Evolutionary conservation across 2,888 invertebrate species (phyloP), one percentile per base, ranked within the genome.

Genomic region (Gymnoscelis rufifasciata): DNA sequence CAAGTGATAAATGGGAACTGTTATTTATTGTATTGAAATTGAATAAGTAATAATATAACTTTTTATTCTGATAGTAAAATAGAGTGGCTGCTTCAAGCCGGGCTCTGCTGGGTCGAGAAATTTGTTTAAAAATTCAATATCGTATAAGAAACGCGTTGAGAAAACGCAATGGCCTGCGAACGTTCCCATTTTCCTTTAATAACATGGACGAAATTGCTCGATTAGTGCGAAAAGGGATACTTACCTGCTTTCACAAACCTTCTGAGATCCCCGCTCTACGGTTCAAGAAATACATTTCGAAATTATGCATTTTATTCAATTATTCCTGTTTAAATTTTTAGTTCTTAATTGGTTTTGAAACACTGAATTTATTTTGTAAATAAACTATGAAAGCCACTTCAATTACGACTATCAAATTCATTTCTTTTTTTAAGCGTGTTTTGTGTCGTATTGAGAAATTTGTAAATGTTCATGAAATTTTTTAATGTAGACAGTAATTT

Each of bases 71-170:
- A 19, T 19, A 19, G 19, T 79, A 77, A 70, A 76, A 75, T 75
- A 78, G 81, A 83, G 73, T 73, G 73, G 74, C 70, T 67, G 68
- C 65, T 56, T 55, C 63, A 64, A 66, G 60, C 59, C 60, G 54
- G 63, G 64, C 62, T 66, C 70, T 66, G 75, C n/a, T n/a, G n/a
- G 77, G 75, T 71, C 80, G 78, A 81, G 81, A 81, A 82, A 82
- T 78, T 81, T 83, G 80, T 82, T 86, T 83, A 84, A 86, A 84
- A 83, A 86, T 84, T 84, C 82, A 84, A 80, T 82, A 78, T 76
- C 79, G 71, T 81, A 81, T 82, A 82, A 83, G 80, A 75, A 82
- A 79, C 77, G 80, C 81, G 75, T 80, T 79, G 66, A 70, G 66
- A 68, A 76, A 80, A 83, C 80, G 82, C 81, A 83, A 82, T 79